Evolutionary conservation across 2,888 invertebrate species (phyloP), one percentile per base, ranked within the genome.

Genomic region (Eupithecia insigniata): DNA sequence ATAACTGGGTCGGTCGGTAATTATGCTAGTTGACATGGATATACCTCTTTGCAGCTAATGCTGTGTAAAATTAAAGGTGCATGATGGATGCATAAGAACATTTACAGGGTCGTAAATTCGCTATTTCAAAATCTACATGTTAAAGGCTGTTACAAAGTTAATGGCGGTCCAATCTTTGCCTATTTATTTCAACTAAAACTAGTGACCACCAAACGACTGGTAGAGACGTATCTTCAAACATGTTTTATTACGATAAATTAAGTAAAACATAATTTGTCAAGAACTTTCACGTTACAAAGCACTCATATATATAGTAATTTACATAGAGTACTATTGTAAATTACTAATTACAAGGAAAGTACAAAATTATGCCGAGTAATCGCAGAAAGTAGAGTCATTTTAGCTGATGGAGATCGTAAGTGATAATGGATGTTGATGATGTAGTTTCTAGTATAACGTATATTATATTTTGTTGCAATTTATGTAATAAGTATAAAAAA

Each of bases 311-410:
- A 65, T 39, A n/a, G n/a, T n/a, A n/a, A n/a, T n/a, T n/a, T n/a
- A n/a, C n/a, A n/a, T 46, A 30, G 18, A 66, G 46, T n/a, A 36
- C 34, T 28, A 66, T 39, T 43, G 46, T 32, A 34, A 66, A 66
- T 43, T 43, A 46, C 22, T 66, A 66, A 66, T 46, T 43, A 46
- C 66, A 66, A 28, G 26, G 46, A 64, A 64, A 64, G 64, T 62
- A 14, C 14, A 39, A 64, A 36, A 64, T 64, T 64, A 39, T 64
- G 64, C 64, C 36, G 34, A 64, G 64, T 39, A 64, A 64, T 36
- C n/a, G 26, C 64, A 64, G 64, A 64, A 64, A 64, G 64, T 64
- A 14, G 30, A 28, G 36, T 64, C 64, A 26, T 64, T 64, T 64
- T 64, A 28, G 60, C 30, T 68, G 60, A 60, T 61, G 39, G 58